These are phyloP conservation scores for Cantharis lateralis DNA, from an alignment of 2,888 invertebrate genomes.

Conservation along the genomic window DNA sequence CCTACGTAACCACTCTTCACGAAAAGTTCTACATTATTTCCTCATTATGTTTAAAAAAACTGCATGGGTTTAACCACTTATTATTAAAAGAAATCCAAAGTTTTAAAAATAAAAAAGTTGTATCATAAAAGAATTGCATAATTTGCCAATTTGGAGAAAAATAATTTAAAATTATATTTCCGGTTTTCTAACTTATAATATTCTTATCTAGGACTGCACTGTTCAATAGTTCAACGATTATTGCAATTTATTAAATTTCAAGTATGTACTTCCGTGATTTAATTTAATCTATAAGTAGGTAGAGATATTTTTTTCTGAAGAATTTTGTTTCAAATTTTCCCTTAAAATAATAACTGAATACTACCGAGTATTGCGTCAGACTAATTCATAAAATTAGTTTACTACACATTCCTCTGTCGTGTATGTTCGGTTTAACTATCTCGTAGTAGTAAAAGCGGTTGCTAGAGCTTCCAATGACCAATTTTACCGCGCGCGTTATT, in stretches of 20 bases:
- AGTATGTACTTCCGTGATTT: neutral
- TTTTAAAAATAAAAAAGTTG: too few species aligned
- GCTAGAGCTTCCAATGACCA: neutral
- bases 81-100: too few species aligned
- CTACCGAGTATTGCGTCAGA: conserved; percentile 11
- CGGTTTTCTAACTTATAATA: too few species aligned
- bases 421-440: conserved; percentile 7
- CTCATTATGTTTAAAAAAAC: too few species aligned
- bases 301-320: neutral
- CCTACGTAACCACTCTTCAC: too few species aligned
- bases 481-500: conserved; percentile 21
- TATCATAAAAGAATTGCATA: too few species aligned
- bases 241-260: neutral
- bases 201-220: neutral
- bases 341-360: neutral
- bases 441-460: conserved; percentile 7
- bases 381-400: conserved; percentile 16
- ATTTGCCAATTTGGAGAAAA: neutral
- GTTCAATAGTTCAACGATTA: too few species aligned
- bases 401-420: conserved; percentile 2
- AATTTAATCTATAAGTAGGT: neutral
- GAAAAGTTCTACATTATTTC: too few species aligned
- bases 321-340: neutral
- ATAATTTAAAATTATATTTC: neutral
- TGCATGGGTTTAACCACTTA: too few species aligned